Conservation (phyloP, 2,888 invertebrate genomes). For the Hemithea aestivaria region DNA sequence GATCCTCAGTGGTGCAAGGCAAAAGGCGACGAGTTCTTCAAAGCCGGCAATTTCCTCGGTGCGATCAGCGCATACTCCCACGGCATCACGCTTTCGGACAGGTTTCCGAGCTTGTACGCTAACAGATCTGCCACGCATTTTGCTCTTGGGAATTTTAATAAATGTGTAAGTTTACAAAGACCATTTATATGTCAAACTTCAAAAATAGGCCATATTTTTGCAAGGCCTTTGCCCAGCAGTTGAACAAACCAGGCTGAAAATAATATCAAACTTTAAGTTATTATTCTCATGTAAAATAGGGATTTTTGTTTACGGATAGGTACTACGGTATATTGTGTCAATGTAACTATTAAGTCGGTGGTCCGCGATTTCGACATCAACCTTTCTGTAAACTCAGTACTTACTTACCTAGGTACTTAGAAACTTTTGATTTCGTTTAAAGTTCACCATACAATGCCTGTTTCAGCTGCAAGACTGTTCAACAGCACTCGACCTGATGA, state of each 20-base stretch:
- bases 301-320: too few relatives aligned
- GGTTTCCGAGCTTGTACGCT: constrained; percentile 85
- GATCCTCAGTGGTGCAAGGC: constrained; percentile 90
- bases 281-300: too few relatives aligned
- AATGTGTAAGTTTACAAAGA: constrained; percentile 68
- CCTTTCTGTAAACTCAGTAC: too few relatives aligned
- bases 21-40: constrained; percentile 89
- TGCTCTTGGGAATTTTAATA: constrained; percentile 85
- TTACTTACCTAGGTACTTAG: too few relatives aligned
- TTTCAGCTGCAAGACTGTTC: constrained; percentile 76
- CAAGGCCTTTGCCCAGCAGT: too few relatives aligned
- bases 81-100: constrained; percentile 85
- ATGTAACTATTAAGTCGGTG: too few relatives aligned
- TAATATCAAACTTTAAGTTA: too few relatives aligned
- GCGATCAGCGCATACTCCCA: constrained; percentile 91
- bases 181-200: not conserved
- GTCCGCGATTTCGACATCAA: too few relatives aligned
- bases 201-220: too few relatives aligned
- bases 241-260: too few relatives aligned
- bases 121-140: constrained; percentile 91
- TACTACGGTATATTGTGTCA: not conserved
- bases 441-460: too few relatives aligned
- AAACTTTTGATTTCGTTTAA: too few relatives aligned
- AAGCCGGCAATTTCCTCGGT: constrained; percentile 85
- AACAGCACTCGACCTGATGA: constrained; percentile 85